phyloP scores from a whole-genome alignment of 2,888 invertebrate genomes.

The Melinaea marsaeus region DNA sequence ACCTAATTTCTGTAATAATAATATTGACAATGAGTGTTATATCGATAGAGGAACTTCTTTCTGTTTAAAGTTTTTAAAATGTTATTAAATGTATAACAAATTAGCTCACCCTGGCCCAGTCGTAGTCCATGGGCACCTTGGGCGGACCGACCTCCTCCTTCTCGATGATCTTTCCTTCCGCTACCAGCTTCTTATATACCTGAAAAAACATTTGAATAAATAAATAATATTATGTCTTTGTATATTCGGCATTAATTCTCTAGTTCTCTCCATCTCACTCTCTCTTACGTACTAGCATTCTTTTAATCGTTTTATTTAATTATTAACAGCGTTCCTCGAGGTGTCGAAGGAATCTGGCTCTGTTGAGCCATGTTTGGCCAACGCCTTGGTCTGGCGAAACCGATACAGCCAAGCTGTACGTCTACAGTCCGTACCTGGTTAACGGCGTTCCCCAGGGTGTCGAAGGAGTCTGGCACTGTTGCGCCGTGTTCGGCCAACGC shows the following conservation, averaged over 20 bases:
- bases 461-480: conserved; percentile 94
- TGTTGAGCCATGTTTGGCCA: neutral
- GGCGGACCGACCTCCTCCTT: conserved; percentile 97
- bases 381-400: neutral
- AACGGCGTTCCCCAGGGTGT: conserved; percentile 82
- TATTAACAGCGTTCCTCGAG: too few relatives aligned
- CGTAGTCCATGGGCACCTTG: conserved; percentile 99
- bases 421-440: conserved; percentile 58
- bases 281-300: too few relatives aligned
- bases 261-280: too few relatives aligned
- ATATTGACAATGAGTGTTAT: too few relatives aligned
- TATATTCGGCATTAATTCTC: too few relatives aligned
- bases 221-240: neutral
- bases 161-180: conserved; percentile 89
- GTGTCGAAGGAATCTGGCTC: too few relatives aligned
- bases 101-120: conserved; percentile 90
- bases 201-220: conserved; percentile 31
- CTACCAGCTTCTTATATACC: conserved; percentile 87
- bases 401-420: too few relatives aligned
- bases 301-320: too few relatives aligned
- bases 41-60: too few relatives aligned
- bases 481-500: conserved; percentile 91
- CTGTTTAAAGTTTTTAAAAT: too few relatives aligned
- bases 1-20: conserved; percentile 87
- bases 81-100: too few relatives aligned